phyloP scores from a whole-genome alignment of 2,797 vertebrate genomes.

The Meriones psammophilus region DNA sequence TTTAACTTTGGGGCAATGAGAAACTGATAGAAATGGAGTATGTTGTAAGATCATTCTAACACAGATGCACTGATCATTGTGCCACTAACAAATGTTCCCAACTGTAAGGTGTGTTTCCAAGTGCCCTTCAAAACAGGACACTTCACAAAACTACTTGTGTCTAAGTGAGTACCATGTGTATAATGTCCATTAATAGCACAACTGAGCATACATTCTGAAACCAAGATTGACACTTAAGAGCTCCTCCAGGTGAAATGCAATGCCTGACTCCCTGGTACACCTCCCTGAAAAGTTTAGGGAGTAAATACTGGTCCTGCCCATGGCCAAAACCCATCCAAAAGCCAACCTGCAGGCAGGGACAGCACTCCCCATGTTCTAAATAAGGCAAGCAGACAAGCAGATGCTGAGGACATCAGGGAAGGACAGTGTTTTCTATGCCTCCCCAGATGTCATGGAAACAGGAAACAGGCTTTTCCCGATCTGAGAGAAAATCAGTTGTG shows the following conservation, averaged over 20 bases:
- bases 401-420: conserved; percentile 68
- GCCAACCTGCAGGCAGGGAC: neutral
- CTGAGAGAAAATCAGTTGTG: conserved; percentile 70
- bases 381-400: conserved; percentile 33
- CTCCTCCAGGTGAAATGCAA: neutral
- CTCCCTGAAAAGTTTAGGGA: neutral
- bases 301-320: neutral
- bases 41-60: conserved; percentile 77
- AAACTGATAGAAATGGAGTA: conserved; percentile 83
- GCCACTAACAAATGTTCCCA: conserved; percentile 80
- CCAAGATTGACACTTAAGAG: neutral
- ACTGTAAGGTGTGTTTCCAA: conserved; percentile 78
- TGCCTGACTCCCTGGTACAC: neutral
- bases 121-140: conserved; percentile 60
- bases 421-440: conserved; percentile 71
- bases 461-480: conserved; percentile 74
- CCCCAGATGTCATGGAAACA: conserved; percentile 75
- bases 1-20: conserved; percentile 81
- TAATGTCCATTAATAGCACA: conserved; percentile 76
- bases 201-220: conserved; percentile 75
- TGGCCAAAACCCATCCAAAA: conserved; percentile 26
- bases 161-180: conserved; percentile 70
- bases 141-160: conserved; percentile 64
- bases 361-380: conserved; percentile 48
- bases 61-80: conserved; percentile 84